Percentiles rank a stretch among this genome's conserved stretches.
Evolutionary conservation across 2,797 vertebrate species (phyloP).

Genomic region (Notamacropus eugenii): DNA sequence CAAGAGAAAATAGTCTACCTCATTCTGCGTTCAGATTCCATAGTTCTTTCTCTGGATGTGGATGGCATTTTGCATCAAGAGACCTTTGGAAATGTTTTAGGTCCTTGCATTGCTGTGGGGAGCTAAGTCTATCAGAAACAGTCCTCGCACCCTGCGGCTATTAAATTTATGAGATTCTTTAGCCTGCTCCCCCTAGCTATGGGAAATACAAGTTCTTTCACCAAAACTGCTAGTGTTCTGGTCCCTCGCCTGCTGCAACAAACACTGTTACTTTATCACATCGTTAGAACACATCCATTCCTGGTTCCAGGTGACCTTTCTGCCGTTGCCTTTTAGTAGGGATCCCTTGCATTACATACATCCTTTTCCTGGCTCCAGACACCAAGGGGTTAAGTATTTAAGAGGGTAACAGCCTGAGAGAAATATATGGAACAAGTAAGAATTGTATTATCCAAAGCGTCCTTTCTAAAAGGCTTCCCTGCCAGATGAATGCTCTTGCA

Average conservation of each 20-base stretch:
- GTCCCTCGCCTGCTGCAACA: background rate
- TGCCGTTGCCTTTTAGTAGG: background rate
- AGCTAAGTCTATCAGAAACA: too few relatives aligned
- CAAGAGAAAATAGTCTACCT: too few relatives aligned
- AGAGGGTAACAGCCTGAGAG: background rate
- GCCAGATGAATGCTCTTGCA: background rate
- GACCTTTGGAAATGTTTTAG: too few relatives aligned
- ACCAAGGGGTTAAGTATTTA: conserved; percentile 44
- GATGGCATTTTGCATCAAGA: too few relatives aligned
- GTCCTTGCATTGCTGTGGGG: too few relatives aligned
- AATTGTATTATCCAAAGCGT: background rate
- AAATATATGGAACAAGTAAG: conserved; percentile 28
- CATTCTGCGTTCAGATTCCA: too few relatives aligned
- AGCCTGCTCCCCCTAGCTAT: background rate
- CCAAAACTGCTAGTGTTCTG: background rate
- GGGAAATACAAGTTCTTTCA: background rate
- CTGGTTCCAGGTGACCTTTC: background rate
- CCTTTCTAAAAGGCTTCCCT: conserved; percentile 11
- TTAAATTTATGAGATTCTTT: background rate
- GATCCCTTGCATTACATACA: background rate
- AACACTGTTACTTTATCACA: background rate
- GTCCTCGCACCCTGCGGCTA: too few relatives aligned
- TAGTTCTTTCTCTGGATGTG: too few relatives aligned
- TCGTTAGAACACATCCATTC: background rate
- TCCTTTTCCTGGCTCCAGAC: background rate